Evolutionary conservation across 2,888 invertebrate species (phyloP).

Genomic region (Stratiomys singularior): DNA sequence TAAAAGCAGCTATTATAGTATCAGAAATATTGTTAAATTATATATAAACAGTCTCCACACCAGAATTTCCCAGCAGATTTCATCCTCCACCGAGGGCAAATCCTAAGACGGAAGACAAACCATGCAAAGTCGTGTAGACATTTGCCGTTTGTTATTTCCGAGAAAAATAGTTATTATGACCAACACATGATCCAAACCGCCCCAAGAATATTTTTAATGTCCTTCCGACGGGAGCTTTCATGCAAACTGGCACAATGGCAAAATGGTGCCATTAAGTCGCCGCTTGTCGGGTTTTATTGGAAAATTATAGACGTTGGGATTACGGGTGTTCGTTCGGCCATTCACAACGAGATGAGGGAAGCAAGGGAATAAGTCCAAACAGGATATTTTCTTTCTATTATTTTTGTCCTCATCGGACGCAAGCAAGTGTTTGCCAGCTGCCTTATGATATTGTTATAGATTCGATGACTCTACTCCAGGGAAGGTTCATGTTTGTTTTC

Average conservation of each 20-base stretch:
- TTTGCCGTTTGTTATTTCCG: background rate
- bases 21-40: too few relatives aligned
- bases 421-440: too few relatives aligned
- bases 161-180: slow-evolving; percentile 15
- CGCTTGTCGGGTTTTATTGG: slow-evolving; percentile 26
- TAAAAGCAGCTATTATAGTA: too few relatives aligned
- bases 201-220: slow-evolving; percentile 19
- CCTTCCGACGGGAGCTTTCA: slow-evolving; percentile 8
- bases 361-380: background rate
- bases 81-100: too few relatives aligned
- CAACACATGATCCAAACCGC: slow-evolving; percentile 24
- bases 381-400: background rate
- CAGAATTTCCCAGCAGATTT: too few relatives aligned
- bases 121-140: background rate
- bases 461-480: too few relatives aligned
- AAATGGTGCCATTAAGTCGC: slow-evolving; percentile 34
- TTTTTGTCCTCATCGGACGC: too few relatives aligned
- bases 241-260: slow-evolving; percentile 3
- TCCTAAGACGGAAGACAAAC: too few relatives aligned
- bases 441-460: too few relatives aligned
- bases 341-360: background rate
- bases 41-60: too few relatives aligned
- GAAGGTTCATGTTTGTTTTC: too few relatives aligned
- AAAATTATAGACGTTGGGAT: slow-evolving; percentile 20
- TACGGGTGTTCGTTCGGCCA: background rate